Evolutionary conservation across 2,797 vertebrate species (phyloP), one percentile per base, ranked within the genome.

Genomic region (Lithobates sylvaticus): DNA sequence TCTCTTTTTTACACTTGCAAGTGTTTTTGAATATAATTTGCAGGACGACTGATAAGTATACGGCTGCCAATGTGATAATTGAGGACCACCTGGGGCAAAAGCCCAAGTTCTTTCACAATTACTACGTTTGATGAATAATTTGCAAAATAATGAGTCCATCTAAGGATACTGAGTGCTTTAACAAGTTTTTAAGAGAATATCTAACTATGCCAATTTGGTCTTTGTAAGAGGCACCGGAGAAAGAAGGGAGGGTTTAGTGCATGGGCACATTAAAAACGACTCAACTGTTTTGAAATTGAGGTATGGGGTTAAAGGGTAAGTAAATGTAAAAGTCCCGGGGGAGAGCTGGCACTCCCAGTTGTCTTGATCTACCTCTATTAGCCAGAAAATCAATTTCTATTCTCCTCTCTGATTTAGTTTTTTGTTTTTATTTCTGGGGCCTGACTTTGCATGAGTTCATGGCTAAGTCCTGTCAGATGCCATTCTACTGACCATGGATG

Each of bases 61-160:
- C 74, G 76, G 85, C 89, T 92, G 86, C 89, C 91, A 89, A 86
- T 8, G 39, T 74, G 86, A 89, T 90, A 90, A 89, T 61, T 89
- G 90, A 91, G 87, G 88, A 81, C 88, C 86, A 88, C 87, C 87
- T 89, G 84, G 87, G 83, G 91, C 90, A 92, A 92, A 74, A 71
- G 23, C 81, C 88, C 83, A 64, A 67, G 69, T 88, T 84, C 90
- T 87, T 88, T 82, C 83, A 83, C 84, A 89, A 29, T 86, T 88
- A 76, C 65, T 88, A 58, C n/a, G 85, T 87, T 89, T 81, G 77
- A 87, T 79, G 86, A 83, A 87, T 80, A 87, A 84, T 87, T 78
- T 79, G 81, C 58, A 78, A 87, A 80, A 84, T 87, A 87, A 87
- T 83, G 86, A 84, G 71, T 73, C 76, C 47, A 73, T 79, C 74